A percentile compares a stretch with the other conserved stretches of the same genome.
phyloP scores from a whole-genome alignment of 2,888 invertebrate genomes.

The Cantharis nigra region DNA sequence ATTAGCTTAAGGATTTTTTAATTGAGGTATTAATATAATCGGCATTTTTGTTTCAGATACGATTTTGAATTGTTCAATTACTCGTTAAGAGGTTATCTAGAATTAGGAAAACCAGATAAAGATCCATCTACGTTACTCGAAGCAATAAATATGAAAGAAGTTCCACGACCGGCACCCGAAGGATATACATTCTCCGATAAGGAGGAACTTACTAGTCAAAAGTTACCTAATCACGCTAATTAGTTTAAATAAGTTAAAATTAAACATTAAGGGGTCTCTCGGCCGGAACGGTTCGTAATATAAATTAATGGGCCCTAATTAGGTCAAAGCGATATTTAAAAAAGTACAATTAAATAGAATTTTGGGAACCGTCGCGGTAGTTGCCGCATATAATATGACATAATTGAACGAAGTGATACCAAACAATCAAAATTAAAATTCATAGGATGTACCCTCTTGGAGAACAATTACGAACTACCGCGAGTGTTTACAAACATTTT shows the following conservation, averaged over 20 bases:
- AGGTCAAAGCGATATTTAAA: neutral
- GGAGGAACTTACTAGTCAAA: constrained; percentile 10
- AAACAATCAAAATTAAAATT: neutral
- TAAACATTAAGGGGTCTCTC: neutral
- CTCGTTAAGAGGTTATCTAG: constrained; percentile 71
- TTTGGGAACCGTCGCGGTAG: neutral
- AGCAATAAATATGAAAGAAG: constrained; percentile 49
- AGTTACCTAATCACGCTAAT: constrained; percentile 1
- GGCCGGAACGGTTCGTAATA: neutral
- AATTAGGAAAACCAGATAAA: constrained; percentile 58
- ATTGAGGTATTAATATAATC: neutral
- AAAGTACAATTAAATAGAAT: neutral
- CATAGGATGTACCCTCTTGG: neutral
- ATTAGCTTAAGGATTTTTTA: too few relatives aligned
- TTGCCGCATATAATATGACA: neutral
- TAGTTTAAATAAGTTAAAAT: neutral
- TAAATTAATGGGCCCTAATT: neutral
- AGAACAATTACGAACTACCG: neutral
- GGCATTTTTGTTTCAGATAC: constrained; percentile 63
- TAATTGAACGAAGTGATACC: neutral
- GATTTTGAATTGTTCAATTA: constrained; percentile 90
- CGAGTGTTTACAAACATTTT: neutral
- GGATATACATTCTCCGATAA: constrained; percentile 2
- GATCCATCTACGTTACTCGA: constrained; percentile 50
- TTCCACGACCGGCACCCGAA: constrained; percentile 19